These are phyloP conservation scores for Lonchura striata DNA, from an alignment of 2,113 vertebrate genomes.

Conservation along the genomic window DNA sequence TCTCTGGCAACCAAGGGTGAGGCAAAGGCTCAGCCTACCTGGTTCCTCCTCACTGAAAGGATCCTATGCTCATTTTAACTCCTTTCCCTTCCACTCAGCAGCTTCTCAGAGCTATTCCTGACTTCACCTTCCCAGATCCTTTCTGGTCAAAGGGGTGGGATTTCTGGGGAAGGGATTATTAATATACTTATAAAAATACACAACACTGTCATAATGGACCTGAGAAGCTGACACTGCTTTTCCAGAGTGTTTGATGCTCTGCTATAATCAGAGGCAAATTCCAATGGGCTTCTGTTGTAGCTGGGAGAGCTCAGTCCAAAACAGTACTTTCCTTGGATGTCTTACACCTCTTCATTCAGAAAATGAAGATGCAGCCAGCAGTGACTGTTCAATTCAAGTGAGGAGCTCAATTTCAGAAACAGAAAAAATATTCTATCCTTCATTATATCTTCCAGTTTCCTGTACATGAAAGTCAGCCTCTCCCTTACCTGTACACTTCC, in stretches of 20 bases:
- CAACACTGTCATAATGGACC: not conserved
- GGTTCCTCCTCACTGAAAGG: not conserved
- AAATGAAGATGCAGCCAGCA: not conserved
- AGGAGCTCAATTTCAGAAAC: not conserved
- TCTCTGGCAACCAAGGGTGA: not conserved
- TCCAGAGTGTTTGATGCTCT: not conserved
- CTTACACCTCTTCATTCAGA: fast-evolving
- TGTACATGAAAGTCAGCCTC: not conserved
- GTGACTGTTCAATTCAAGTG: not conserved
- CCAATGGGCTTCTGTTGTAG: not conserved
- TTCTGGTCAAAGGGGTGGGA: not conserved
- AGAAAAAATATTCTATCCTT: not conserved
- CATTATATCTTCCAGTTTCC: not conserved
- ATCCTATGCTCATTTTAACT: not conserved
- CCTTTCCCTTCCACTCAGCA: not conserved
- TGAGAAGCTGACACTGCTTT: not conserved
- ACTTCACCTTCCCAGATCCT: not conserved
- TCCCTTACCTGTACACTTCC: not conserved
- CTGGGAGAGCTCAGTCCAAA: not conserved
- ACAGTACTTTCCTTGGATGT: not conserved
- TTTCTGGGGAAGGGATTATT: not conserved
- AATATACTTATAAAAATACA: not conserved
- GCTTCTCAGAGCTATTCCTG: not conserved
- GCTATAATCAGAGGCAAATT: not conserved
- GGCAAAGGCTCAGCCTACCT: not conserved